phyloP scores from a whole-genome alignment of 2,113 vertebrate species.

The Girardinichthys multiradiatus region DNA sequence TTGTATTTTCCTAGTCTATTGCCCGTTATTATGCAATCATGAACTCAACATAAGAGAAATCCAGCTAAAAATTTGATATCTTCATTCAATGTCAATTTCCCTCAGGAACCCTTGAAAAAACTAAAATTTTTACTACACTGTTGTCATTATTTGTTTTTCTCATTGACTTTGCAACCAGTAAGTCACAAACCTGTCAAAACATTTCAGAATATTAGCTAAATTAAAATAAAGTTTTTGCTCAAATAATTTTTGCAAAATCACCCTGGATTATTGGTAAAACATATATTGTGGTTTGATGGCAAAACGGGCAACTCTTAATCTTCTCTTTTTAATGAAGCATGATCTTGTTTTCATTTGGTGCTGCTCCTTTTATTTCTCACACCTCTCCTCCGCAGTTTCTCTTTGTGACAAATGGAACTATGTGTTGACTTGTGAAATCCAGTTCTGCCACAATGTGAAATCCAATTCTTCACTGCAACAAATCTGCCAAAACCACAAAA shows the following conservation, averaged over 20 bases:
- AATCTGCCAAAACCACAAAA: conserved; percentile 34
- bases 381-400: conserved; percentile 17
- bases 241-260: neutral
- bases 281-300: neutral
- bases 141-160: neutral
- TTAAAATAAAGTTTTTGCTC: neutral
- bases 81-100: too few species aligned
- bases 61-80: too few species aligned
- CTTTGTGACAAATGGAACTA: conserved; percentile 38
- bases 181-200: neutral
- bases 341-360: conserved; percentile 16
- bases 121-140: neutral
- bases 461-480: conserved; percentile 40
- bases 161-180: conserved; percentile 4
- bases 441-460: conserved; percentile 46
- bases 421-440: conserved; percentile 45
- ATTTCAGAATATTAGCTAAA: conserved; percentile 15
- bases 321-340: conserved; percentile 17
- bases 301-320: conserved; percentile 1
- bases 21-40: too few species aligned
- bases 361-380: conserved; percentile 17
- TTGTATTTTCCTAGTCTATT: too few species aligned
- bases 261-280: neutral
- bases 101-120: conserved; percentile 1
- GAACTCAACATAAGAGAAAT: too few species aligned